Evolutionary conservation across 2,797 vertebrate species (phyloP).

Genomic region (Hirundo rustica): DNA sequence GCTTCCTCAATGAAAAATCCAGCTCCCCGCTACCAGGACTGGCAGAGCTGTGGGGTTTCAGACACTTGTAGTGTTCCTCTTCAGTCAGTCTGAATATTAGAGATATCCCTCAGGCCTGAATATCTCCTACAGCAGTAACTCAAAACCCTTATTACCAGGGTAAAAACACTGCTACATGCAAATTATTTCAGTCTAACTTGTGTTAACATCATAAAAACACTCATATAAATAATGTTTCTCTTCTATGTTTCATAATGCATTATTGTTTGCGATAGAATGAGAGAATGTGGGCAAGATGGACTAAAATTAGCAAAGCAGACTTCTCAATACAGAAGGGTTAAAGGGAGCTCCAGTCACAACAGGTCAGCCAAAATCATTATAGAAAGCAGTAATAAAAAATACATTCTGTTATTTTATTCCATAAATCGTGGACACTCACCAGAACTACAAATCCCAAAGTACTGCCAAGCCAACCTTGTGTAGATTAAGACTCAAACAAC

Average conservation of each 20-base stretch:
- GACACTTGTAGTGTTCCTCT: not conserved
- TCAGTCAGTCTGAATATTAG: not conserved
- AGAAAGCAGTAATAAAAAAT: not conserved
- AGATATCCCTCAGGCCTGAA: not conserved
- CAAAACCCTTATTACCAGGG: not conserved
- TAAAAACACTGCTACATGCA: not conserved
- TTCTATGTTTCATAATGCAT: not conserved
- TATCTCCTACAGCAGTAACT: not conserved
- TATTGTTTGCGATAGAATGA: not conserved
- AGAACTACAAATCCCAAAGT: not conserved
- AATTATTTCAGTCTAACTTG: not conserved
- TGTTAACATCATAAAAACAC: not conserved
- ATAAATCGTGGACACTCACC: not conserved
- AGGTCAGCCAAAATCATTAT: not conserved
- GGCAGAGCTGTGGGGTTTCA: not conserved
- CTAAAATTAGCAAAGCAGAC: not conserved
- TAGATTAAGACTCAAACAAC: not conserved
- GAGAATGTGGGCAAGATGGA: not conserved
- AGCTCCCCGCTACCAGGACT: not conserved
- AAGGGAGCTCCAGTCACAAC: not conserved
- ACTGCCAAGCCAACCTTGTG: not conserved
- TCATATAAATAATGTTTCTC: not conserved
- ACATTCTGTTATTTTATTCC: not conserved
- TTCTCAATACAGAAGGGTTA: not conserved
- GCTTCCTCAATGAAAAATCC: not conserved